Percentiles rank a stretch among this genome's conserved stretches.
Conservation (phyloP, 2,888 invertebrate genomes). For the Heliconius hortense region DNA sequence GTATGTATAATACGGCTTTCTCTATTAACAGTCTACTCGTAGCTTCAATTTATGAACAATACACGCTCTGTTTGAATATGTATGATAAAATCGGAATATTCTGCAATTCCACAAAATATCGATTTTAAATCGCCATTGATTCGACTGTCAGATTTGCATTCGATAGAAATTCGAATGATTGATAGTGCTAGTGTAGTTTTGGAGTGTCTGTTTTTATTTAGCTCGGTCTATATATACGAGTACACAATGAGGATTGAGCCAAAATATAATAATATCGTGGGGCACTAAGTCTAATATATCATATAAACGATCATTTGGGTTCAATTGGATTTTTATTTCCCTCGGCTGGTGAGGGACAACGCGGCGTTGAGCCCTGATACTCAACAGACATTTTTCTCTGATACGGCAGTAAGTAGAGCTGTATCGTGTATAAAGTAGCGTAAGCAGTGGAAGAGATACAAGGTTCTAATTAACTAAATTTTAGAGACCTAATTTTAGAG, state of each 20-base stretch:
- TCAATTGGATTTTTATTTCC: neutral
- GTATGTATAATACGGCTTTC: neutral
- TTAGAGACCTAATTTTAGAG: neutral
- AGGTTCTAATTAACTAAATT: too few relatives aligned
- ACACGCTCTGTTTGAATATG: conserved; percentile 6
- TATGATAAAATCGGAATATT: conserved; percentile 14
- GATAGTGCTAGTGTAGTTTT: neutral
- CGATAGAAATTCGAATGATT: conserved; percentile 1
- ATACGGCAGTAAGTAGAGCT: too few relatives aligned
- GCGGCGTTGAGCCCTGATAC: neutral
- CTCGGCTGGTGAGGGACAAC: neutral
- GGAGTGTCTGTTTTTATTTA: neutral
- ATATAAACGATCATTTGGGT: neutral
- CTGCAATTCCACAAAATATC: conserved; percentile 7
- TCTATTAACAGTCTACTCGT: neutral
- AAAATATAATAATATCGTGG: neutral
- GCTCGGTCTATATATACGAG: neutral
- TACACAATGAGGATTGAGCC: neutral
- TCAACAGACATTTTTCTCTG: neutral
- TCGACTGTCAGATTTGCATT: conserved; percentile 15
- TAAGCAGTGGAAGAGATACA: too few relatives aligned
- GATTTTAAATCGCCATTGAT: conserved; percentile 9
- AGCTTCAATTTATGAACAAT: conserved; percentile 5
- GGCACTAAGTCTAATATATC: too few relatives aligned
- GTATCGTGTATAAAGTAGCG: too few relatives aligned